Base-by-base conservation (phyloP, 2,888 invertebrate genomes). In the Branchipolynoe longqiensis region DNA sequence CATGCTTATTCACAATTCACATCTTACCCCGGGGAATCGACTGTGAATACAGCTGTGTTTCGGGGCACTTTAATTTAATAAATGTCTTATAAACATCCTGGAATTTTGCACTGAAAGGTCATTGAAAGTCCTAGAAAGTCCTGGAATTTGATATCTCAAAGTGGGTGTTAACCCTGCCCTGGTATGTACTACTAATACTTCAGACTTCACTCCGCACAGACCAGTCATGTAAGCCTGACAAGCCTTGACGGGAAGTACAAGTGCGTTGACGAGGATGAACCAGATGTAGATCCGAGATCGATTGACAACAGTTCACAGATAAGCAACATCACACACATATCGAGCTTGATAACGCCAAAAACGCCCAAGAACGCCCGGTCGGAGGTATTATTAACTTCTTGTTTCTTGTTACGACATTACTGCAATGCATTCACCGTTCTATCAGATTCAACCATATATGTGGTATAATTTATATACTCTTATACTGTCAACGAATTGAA, bases 261-360 rank as follows among this genome's bases (percentile, higher is more conserved):
- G 69, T 36, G 2, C 25, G 36, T 14, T 33, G 62, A 62, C 6
- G 69, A 69, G 22, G 38, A 33, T 14, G 33, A 6, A 8, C n/a
- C 4, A 0, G 36, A 14, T 12, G 69, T 1, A 4, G 69, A 69
- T 22, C 2, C 62, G 14, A 12, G 31, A 25, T 6, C 1, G 25
- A 14, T 62, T 25, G 62, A 62, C 25, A 25, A 0, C 38, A 2
- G 0, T 38, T 69, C 69, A 8, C 69, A 33, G 12, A 69, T 38
- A n/a, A 69, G 69, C 18, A 38, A 33, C n/a, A 38, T 33, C 69
- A 69, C 69, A 36, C 38, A 69, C 69, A 33, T 69, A 12, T 69
- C 69, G 22, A 69, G 69, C n/a, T 38, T 38, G 8, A 69, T 18
- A 38, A 69, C 38, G 12, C 33, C 69, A 36, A 12, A 38, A 6